Evolutionary conservation across 2,113 vertebrate genomes (phyloP).

Genomic region (Anser cygnoides): DNA sequence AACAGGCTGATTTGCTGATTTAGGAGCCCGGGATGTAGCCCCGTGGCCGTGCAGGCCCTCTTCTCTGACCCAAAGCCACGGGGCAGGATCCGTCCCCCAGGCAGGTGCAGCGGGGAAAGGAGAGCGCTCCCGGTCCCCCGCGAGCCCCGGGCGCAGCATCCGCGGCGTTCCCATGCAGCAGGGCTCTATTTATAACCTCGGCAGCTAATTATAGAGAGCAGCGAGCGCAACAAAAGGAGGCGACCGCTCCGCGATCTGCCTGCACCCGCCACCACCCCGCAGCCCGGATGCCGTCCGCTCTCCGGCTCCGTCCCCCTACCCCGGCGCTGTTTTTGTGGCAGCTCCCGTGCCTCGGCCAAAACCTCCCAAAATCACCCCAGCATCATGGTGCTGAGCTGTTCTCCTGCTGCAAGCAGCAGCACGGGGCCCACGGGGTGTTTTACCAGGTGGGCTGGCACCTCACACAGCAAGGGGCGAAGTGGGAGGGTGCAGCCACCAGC

Average conservation of each 20-base stretch:
- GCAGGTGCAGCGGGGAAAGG: neutral
- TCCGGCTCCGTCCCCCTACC: neutral
- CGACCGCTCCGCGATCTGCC: neutral
- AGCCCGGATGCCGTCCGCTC: neutral
- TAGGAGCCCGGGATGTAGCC: neutral
- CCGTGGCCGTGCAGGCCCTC: neutral
- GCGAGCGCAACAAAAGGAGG: conserved; percentile 44
- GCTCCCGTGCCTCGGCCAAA: neutral
- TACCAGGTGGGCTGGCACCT: neutral
- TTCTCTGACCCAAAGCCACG: neutral
- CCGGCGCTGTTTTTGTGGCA: neutral
- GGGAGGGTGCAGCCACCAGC: neutral
- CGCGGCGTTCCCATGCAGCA: conserved; percentile 37
- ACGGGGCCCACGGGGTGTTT: neutral
- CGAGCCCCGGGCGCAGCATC: neutral
- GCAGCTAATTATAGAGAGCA: conserved; percentile 45
- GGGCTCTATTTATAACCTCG: conserved; percentile 42
- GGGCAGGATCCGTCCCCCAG: neutral
- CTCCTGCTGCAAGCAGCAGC: rapidly evolving
- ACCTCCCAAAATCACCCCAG: rapidly evolving
- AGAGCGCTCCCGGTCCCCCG: neutral
- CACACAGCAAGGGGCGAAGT: rapidly evolving
- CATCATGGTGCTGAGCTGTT: rapidly evolving
- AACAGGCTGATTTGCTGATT: neutral
- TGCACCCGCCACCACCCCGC: no score